phyloP scores from a whole-genome alignment of 1,140 invertebrate species.

The Hyles vespertilio region DNA sequence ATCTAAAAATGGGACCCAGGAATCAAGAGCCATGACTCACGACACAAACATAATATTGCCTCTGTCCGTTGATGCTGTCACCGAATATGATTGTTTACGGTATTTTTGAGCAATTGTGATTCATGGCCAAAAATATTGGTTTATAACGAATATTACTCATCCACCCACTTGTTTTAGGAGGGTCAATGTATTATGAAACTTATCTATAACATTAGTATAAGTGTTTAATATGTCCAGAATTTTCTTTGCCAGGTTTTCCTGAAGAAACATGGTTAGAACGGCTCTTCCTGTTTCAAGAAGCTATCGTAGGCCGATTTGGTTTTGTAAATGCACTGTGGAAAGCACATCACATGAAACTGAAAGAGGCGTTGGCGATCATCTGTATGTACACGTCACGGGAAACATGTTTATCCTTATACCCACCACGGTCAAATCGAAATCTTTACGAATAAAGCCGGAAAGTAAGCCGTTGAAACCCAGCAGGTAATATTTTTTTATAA shows the following conservation, averaged over 20 bases:
- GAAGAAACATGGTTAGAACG: constrained; percentile 85
- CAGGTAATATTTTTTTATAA: constrained; percentile 35
- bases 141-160: too few relatives aligned
- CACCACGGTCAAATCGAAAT: constrained; percentile 60
- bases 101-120: too few relatives aligned
- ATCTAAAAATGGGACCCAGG: too few relatives aligned
- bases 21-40: too few relatives aligned
- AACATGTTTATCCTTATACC: constrained; percentile 96
- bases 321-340: constrained; percentile 87
- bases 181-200: too few relatives aligned
- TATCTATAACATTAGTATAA: too few relatives aligned
- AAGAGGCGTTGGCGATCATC: constrained; percentile 71
- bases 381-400: constrained; percentile 94
- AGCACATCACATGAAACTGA: constrained; percentile 70
- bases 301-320: constrained; percentile 88
- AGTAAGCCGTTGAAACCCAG: constrained; percentile 64
- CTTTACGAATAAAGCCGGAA: constrained; percentile 45
- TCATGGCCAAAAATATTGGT: too few relatives aligned
- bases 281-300: constrained; percentile 89
- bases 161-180: too few relatives aligned
- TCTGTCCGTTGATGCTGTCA: too few relatives aligned
- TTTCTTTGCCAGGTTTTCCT: constrained; percentile 81
- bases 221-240: neutral
- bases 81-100: too few relatives aligned
- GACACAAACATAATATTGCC: too few relatives aligned